phyloP scores from a whole-genome alignment of 2,113 vertebrate species.

The Pterocles burchelli region DNA sequence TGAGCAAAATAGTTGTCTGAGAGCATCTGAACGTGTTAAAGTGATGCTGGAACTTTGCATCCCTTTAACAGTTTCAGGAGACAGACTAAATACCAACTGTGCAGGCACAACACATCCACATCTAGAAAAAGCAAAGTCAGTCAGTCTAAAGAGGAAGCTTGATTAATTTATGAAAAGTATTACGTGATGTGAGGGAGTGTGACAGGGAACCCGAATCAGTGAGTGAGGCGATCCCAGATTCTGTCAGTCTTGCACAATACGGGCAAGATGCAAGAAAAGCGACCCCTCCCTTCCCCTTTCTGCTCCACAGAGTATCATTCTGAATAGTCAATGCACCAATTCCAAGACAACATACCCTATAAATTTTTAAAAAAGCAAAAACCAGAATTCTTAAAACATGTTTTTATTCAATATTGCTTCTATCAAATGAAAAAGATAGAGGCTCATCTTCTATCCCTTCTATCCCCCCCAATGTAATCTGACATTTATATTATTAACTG shows the following conservation, averaged over 20 bases:
- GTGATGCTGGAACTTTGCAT: neutral
- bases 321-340: neutral
- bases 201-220: neutral
- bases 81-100: rapidly evolving
- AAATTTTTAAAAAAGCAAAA: neutral
- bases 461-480: neutral
- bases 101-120: neutral
- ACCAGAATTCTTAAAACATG: neutral
- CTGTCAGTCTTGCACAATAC: neutral
- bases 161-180: neutral
- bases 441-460: neutral
- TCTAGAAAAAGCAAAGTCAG: neutral
- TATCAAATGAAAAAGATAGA: neutral
- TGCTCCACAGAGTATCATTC: neutral
- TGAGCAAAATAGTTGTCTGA: neutral
- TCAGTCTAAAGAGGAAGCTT: neutral
- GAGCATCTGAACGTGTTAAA: neutral
- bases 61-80: neutral
- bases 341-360: neutral
- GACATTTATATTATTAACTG: neutral
- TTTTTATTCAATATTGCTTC: neutral
- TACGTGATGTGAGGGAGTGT: neutral
- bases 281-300: neutral
- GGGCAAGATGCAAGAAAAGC: neutral
- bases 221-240: neutral